Evolutionary conservation across 2,113 vertebrate genomes (phyloP), one percentile per base, ranked within the genome.

Genomic region (Python bivittatus): DNA sequence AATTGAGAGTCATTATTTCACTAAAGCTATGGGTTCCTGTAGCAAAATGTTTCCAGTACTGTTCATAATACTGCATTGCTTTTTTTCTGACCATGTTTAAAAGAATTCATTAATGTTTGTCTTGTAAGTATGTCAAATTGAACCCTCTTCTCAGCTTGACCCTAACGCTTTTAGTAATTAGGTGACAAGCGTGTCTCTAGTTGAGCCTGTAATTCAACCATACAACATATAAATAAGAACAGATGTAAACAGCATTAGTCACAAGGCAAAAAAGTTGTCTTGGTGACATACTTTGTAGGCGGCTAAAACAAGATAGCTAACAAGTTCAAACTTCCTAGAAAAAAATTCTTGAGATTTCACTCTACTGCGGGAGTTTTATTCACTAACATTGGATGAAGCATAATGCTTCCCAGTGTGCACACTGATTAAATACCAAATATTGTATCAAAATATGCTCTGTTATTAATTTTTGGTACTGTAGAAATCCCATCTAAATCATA

Each of bases 391-490:
- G 48, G 4, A 48, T 48, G 48, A 48, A 3, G 92, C 90, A 93
- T 94, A 92, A 90, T 89, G 52, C 33, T 64, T 95, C 95, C 90
- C 56, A 84, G 91, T 61, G 90, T 93, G 38, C 91, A 93, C 96
- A 91, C 95, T 3, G 88, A 91, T 95, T 94, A 83, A 85, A 58
- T 52, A 20, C 42, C 58, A 94, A 93, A 97, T 96, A 97, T 93
- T 94, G 60, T 86, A 64, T 95, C 48, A 48, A 48, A 48, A 48
- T 6, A 48, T 48, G 4, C 48, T 48, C 48, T 48, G 5, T 48
- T 48, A 6, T 48, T 48, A 72, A 84, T 54, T 86, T 56, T 54
- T n/a, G 56, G 33, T 86, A 33, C 27, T 5, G 27, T 72, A 1
- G 33, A 11, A n/a, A 4, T 27, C n/a, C 11, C 13, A 33, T 33